Base-by-base conservation (phyloP, 2,113 vertebrate genomes). In the Thinocorus orbignyianus region DNA sequence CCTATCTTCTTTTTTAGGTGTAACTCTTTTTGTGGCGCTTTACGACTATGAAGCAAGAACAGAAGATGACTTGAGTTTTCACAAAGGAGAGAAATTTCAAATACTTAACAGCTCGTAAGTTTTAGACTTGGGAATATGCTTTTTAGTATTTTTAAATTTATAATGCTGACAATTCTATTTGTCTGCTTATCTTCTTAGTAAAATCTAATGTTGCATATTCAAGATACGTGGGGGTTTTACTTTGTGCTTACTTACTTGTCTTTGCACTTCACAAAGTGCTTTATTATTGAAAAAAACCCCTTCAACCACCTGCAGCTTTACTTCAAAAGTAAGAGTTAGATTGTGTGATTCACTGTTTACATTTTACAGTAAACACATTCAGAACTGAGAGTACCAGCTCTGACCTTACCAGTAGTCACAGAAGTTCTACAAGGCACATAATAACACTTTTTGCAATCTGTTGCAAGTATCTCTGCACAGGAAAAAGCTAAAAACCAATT, bases 21-120 rank as follows among this genome's bases (percentile, higher is more conserved):
- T 99, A 96, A 99, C 99, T 78, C 98, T 99, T 71, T 99, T 99
- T 96, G 99, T 99, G 98, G 99, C 99, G 18, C 99, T 99, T 94
- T 99, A 99, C 80, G 99, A 99, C 98, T 99, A 99, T 51, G 99
- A 99, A 97, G 99, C 99, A 41, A 98, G 99, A 94, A 99, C 99
- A 20, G 99, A 99, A 98, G 99, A 99, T 95, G 99, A 99, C 97
- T 98, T 99, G 85, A 99, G 98, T 98, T 99, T 99, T 98, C 98
- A 98, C 95, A 99, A 99, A 98, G 99, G 99, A 98, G 99, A 99
- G 95, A 98, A 98, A 94, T 99, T 99, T 97, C 99, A 99, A 96
- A 99, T 99, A 95, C 97, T 99, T 95, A 99, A 99, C 97, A 99
- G 98, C 99, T 99, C 99, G 99, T 99, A 98, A 99, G 99, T 99